Percentiles rank a stretch among this genome's conserved stretches.
Conservation (phyloP, 2,113 vertebrate species). For the Zootoca vivipara region DNA sequence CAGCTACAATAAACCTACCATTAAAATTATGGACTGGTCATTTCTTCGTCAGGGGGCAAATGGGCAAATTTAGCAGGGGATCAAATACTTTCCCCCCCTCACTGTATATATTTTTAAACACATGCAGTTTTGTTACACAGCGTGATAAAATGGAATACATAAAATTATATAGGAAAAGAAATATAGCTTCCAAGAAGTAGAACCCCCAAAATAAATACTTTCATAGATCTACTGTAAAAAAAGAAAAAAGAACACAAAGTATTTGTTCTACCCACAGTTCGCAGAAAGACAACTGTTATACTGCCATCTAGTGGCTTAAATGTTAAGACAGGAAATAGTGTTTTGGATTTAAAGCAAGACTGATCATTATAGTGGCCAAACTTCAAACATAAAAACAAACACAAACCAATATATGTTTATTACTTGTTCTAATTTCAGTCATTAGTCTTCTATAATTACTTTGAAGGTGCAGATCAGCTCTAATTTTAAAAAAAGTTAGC, state of each 20-base stretch:
- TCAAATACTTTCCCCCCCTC: too few relatives aligned
- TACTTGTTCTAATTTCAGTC: not conserved
- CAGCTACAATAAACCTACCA: too few relatives aligned
- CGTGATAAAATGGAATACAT: not conserved
- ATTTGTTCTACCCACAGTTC: not conserved
- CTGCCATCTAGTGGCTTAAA: conserved; percentile 48
- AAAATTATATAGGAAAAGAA: not conserved
- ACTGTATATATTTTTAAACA: not conserved
- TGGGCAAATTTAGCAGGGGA: too few relatives aligned
- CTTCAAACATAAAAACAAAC: not conserved
- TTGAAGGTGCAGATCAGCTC: not conserved
- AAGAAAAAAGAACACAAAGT: not conserved
- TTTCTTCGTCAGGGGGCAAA: too few relatives aligned
- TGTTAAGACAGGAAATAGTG: conserved; percentile 28
- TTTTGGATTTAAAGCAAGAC: not conserved
- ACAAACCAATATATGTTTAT: not conserved
- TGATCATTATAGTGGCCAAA: not conserved
- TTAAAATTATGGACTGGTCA: too few relatives aligned
- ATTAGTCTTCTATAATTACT: not conserved
- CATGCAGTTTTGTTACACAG: not conserved
- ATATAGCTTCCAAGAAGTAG: not conserved
- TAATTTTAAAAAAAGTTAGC: not conserved
- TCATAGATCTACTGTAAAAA: not conserved
- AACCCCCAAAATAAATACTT: not conserved
- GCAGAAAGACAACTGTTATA: conserved; percentile 17